Percentiles rank a stretch among this genome's conserved stretches.
These are phyloP conservation scores for Zygaena filipendulae DNA, from an alignment of 2,888 invertebrate genomes.

Conservation along the genomic window DNA sequence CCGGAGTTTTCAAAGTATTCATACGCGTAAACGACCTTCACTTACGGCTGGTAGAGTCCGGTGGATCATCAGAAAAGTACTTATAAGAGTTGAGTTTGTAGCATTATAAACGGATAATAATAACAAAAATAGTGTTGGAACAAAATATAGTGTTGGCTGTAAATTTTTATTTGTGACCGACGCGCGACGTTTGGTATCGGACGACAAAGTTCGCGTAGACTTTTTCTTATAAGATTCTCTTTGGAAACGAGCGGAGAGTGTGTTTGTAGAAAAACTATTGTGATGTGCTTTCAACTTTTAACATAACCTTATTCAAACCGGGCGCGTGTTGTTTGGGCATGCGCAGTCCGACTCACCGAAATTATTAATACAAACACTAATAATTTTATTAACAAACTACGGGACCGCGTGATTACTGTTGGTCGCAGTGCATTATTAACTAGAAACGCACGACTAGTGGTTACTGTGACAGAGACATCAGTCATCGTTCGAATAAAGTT, in stretches of 20 bases:
- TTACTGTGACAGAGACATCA: conserved; percentile 18
- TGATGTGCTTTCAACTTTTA: conserved; percentile 47
- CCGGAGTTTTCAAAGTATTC: conserved; percentile 61
- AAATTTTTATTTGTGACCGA: conserved; percentile 22
- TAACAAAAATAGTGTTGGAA: too few species aligned
- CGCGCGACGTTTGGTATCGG: too few species aligned
- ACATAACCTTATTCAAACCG: conserved; percentile 59
- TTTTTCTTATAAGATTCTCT: conserved; percentile 42
- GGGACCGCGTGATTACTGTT: conserved; percentile 35
- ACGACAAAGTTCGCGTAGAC: conserved; percentile 32
- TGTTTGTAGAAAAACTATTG: conserved; percentile 32
- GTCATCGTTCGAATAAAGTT: conserved; percentile 23
- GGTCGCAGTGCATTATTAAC: conserved; percentile 39
- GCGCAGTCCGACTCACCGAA: conserved; percentile 51
- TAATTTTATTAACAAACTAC: conserved; percentile 62
- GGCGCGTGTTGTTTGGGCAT: conserved; percentile 59
- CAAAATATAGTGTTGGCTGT: conserved; percentile 26
- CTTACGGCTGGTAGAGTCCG: conserved; percentile 54
- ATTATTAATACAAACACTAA: conserved; percentile 52
- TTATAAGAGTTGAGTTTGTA: conserved; percentile 35
- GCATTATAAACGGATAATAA: too few species aligned
- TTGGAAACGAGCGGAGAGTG: conserved; percentile 39
- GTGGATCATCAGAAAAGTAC: conserved; percentile 42
- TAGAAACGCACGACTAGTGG: conserved; percentile 37
- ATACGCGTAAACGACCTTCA: conserved; percentile 56